Evolutionary conservation across 1,140 invertebrate genomes (phyloP).

Genomic region (Ostrea denselamellosa): DNA sequence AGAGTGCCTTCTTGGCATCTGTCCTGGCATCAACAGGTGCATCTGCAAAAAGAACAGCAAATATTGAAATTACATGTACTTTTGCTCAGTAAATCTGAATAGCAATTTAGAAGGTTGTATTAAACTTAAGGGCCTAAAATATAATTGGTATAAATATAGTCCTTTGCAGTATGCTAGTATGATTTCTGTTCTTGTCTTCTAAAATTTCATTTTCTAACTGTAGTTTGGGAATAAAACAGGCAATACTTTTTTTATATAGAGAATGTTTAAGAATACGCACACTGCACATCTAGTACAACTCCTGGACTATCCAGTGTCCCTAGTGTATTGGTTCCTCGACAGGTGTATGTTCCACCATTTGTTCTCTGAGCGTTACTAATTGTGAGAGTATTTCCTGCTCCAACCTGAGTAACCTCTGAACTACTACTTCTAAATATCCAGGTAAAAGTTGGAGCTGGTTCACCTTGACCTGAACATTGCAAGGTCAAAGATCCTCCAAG

Average conservation of each 20-base stretch:
- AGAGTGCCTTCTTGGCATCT: neutral
- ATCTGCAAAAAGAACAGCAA: constrained; percentile 21
- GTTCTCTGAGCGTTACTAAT: constrained; percentile 17
- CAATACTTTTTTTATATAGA: neutral
- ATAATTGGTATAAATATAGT: too few relatives aligned
- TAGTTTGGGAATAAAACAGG: neutral
- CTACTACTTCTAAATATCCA: constrained; percentile 34
- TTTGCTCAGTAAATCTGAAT: neutral
- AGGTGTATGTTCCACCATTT: constrained; percentile 45
- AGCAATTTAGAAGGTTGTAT: too few relatives aligned
- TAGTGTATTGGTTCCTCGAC: constrained; percentile 45
- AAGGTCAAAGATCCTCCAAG: constrained; percentile 24
- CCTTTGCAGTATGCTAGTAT: too few relatives aligned
- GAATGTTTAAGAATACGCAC: neutral
- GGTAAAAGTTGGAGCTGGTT: constrained; percentile 35
- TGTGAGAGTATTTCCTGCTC: neutral
- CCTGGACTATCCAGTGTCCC: constrained; percentile 1
- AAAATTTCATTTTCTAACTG: neutral
- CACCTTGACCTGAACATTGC: constrained; percentile 42
- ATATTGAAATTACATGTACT: neutral
- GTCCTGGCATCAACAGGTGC: constrained; percentile 31
- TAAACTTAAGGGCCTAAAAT: too few relatives aligned
- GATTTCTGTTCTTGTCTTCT: too few relatives aligned
- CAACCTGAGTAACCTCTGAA: neutral
- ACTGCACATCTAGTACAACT: constrained; percentile 42